phyloP scores from a whole-genome alignment of 2,113 vertebrate genomes.

The Ahaetulla prasina region DNA sequence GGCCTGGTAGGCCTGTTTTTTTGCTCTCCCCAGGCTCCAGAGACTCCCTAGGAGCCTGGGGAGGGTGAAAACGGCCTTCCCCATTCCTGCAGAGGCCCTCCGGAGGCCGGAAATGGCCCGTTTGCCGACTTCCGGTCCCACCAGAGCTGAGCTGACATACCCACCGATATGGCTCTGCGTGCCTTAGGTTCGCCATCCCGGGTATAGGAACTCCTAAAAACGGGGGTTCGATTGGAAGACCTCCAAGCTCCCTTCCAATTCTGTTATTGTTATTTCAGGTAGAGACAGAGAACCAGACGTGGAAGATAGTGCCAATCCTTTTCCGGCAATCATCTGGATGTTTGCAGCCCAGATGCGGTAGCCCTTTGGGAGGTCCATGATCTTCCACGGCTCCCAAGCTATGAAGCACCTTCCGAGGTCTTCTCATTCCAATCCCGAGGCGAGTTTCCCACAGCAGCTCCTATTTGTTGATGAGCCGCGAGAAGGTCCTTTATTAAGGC shows the following conservation, averaged over 20 bases:
- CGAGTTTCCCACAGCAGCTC: slow-evolving; percentile 43
- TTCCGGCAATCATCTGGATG: neutral
- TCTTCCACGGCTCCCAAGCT: slow-evolving; percentile 29
- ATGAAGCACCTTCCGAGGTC: slow-evolving; percentile 15
- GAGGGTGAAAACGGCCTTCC: no score
- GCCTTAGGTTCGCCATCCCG: no score
- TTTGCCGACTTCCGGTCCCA: no score
- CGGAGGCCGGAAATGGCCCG: no score
- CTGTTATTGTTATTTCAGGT: neutral
- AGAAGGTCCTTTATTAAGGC: slow-evolving; percentile 59
- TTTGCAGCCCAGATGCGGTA: neutral
- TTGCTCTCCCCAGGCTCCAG: no score
- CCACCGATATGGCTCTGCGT: no score
- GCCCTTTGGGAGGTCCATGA: neutral
- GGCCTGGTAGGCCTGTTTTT: no score
- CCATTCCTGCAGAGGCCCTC: no score
- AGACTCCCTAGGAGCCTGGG: no score
- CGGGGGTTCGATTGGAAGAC: neutral
- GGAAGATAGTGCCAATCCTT: neutral
- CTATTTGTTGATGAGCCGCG: slow-evolving; percentile 48
- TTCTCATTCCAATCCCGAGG: neutral
- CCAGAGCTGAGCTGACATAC: no score
- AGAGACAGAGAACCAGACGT: neutral
- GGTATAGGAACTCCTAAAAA: neutral
- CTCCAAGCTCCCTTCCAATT: neutral